These are phyloP conservation scores for Myocastor coypus DNA, from an alignment of 2,113 vertebrate species.

Conservation along the genomic window DNA sequence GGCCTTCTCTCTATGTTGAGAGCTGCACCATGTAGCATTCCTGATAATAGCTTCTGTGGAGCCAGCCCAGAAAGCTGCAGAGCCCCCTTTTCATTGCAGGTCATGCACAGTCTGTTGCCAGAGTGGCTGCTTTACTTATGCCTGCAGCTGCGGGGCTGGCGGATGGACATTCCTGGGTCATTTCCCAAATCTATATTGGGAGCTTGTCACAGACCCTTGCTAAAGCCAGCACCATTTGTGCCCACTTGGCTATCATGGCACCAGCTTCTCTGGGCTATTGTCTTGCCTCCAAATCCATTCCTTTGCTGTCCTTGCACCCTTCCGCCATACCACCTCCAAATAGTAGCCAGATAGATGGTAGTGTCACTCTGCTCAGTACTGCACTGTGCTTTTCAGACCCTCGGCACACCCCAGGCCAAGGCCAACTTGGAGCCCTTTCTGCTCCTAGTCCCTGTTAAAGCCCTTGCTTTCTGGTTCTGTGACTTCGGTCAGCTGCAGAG, in stretches of 20 bases:
- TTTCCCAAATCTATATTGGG: background rate
- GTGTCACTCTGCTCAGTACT: background rate
- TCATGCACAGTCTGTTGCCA: accelerated
- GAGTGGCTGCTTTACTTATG: background rate
- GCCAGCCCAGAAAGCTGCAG: background rate
- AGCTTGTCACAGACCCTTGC: background rate
- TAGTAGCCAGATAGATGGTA: background rate
- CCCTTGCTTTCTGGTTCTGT: accelerated
- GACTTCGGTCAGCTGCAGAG: background rate
- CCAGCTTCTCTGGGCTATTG: no score
- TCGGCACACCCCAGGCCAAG: background rate
- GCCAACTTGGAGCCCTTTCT: background rate
- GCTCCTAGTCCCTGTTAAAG: background rate
- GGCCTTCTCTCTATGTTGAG: background rate
- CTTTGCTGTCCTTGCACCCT: background rate
- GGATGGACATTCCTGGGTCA: background rate
- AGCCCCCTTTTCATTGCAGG: background rate
- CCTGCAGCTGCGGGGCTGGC: background rate
- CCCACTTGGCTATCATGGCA: background rate
- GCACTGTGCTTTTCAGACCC: background rate
- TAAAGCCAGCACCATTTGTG: background rate
- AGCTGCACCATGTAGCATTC: background rate
- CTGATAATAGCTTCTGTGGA: background rate
- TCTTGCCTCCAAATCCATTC: background rate
- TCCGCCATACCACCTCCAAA: background rate